phyloP scores from a whole-genome alignment of 2,888 invertebrate genomes.

The Lordiphosa fenestrarum region DNA sequence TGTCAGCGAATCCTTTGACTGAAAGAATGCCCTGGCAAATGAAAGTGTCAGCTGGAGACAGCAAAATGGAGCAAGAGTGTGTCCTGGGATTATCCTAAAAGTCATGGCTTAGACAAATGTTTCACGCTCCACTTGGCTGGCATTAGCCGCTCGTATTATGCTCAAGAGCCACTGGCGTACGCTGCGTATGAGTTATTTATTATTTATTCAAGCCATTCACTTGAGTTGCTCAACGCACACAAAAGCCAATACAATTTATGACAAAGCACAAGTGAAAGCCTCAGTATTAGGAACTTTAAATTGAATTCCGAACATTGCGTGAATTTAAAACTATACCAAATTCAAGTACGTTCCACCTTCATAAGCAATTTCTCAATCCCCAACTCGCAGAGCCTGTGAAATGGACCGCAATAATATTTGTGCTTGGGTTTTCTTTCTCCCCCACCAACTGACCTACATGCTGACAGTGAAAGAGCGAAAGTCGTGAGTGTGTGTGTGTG shows the following conservation, averaged over 20 bases:
- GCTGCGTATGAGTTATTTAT: slow-evolving; percentile 64
- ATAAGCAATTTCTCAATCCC: neutral
- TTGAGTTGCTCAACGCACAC: slow-evolving; percentile 23
- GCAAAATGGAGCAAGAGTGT: neutral
- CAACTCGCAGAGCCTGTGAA: no score
- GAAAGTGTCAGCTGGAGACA: slow-evolving; percentile 28
- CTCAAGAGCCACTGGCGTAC: slow-evolving; percentile 38
- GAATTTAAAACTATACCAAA: neutral
- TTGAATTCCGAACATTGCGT: neutral
- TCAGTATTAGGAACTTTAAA: neutral
- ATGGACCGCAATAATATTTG: no score
- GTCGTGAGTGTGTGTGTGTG: neutral
- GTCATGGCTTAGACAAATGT: slow-evolving; percentile 43
- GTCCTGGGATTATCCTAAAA: slow-evolving; percentile 34
- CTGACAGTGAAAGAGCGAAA: neutral
- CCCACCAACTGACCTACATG: no score
- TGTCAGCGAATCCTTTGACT: slow-evolving; percentile 23
- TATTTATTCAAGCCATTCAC: slow-evolving; percentile 32
- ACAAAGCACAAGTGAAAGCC: slow-evolving; percentile 16
- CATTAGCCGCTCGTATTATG: slow-evolving; percentile 41
- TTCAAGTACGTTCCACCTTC: neutral
- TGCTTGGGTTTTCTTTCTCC: neutral
- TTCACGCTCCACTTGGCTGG: slow-evolving; percentile 48
- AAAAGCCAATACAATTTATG: slow-evolving; percentile 31
- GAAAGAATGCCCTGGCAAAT: slow-evolving; percentile 19